A percentile compares a stretch with the other conserved stretches of the same genome.
Conservation (phyloP, 2,113 vertebrate genomes). For the Conger conger region DNA sequence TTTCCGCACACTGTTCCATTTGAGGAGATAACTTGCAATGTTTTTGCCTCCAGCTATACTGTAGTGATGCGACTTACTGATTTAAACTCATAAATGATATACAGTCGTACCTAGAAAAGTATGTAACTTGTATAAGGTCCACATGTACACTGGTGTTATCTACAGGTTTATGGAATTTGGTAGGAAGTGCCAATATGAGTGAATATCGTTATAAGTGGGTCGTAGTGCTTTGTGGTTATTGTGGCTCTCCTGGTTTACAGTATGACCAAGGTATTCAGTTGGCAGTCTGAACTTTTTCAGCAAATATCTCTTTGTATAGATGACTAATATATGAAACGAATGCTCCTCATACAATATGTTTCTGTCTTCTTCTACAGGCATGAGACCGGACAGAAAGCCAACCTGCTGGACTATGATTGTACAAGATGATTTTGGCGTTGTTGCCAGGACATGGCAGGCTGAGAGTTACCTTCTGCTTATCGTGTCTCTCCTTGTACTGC, state of each 20-base stretch:
- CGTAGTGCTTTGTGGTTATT: too few species aligned
- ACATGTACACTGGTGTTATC: too few species aligned
- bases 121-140: too few species aligned
- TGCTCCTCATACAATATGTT: background rate
- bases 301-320: background rate
- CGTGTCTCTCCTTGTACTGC: constrained; percentile 1
- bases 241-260: background rate
- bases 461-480: constrained; percentile 63
- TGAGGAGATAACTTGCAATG: too few species aligned
- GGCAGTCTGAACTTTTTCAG: background rate
- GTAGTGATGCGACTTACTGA: too few species aligned
- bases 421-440: constrained; percentile 73
- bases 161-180: too few species aligned
- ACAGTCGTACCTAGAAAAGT: too few species aligned
- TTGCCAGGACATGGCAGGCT: constrained; percentile 70
- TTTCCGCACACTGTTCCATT: too few species aligned
- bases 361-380: constrained; percentile 67
- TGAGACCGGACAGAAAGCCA: constrained; percentile 70
- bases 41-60: too few species aligned
- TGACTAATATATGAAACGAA: background rate
- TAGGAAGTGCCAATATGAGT: too few species aligned
- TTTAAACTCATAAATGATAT: too few species aligned
- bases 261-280: background rate
- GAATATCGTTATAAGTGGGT: too few species aligned
- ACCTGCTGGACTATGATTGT: constrained; percentile 90